Evolutionary conservation across 92 coral and sea anemone species (phyloP).

Genomic region (Porites rus): DNA sequence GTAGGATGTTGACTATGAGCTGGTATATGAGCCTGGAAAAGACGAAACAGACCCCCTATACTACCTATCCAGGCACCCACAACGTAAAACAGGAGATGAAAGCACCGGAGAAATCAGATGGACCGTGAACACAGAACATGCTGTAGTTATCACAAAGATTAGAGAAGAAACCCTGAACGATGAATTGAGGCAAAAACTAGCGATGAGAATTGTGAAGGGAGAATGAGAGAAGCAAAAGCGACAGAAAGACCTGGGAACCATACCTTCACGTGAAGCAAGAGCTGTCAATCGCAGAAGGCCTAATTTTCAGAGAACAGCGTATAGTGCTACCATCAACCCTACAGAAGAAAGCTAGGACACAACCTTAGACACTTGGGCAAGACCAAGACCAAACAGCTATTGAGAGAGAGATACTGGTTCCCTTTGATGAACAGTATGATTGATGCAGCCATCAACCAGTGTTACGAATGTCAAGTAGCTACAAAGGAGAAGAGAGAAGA

Average conservation of each 20-base stretch:
- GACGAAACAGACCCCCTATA: too few species aligned
- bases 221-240: conserved; percentile 61
- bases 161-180: conserved; percentile 51
- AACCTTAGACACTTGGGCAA: conserved; percentile 19
- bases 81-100: conserved; percentile 29
- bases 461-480: conserved; percentile 54
- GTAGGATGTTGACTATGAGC: conserved; percentile 74
- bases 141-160: conserved; percentile 46
- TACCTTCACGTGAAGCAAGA: conserved; percentile 46
- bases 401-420: conserved; percentile 67
- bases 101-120: conserved; percentile 16
- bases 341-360: conserved; percentile 60
- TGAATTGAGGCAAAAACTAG: conserved; percentile 28
- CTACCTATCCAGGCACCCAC: too few species aligned
- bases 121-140: conserved; percentile 42
- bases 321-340: conserved; percentile 44
- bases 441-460: conserved; percentile 55
- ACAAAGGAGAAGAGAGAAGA: conserved; percentile 41
- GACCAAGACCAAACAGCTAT: too few species aligned
- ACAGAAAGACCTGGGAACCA: conserved; percentile 43
- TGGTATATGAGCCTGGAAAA: conserved; percentile 55
- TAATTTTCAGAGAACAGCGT: conserved; percentile 48
- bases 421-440: conserved; percentile 75
- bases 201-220: conserved; percentile 46
- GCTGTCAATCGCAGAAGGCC: too few species aligned